Evolutionary conservation across 2,113 vertebrate species (phyloP).

Genomic region (Alouatta palliata): DNA sequence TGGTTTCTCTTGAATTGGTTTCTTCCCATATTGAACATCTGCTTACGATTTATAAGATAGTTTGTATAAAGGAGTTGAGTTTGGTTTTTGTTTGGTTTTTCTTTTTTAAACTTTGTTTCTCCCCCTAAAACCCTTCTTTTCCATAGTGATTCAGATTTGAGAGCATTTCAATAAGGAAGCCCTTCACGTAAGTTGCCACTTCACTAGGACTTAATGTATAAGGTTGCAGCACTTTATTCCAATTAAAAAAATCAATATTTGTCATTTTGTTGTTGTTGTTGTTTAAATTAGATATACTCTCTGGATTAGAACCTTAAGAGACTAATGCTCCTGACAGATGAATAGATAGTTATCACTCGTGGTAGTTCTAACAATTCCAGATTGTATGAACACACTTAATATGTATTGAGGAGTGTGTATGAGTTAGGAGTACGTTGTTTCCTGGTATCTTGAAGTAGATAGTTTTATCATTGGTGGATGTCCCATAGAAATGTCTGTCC

Average conservation of each 20-base stretch:
- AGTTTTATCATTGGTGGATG: not conserved
- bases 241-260: constrained; percentile 90
- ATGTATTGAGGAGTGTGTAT: not conserved
- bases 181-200: constrained; percentile 92
- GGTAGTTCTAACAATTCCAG: not conserved
- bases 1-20: constrained; percentile 84
- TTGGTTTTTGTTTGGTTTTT: not conserved
- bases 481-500: not conserved
- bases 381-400: not conserved
- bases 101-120: constrained; percentile 4
- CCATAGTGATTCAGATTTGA: constrained; percentile 84
- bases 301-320: constrained; percentile 75
- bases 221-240: constrained; percentile 94
- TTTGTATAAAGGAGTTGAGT: constrained; percentile 77
- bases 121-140: constrained; percentile 55
- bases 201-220: constrained; percentile 90
- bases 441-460: not conserved
- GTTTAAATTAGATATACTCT: constrained; percentile 75
- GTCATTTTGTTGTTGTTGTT: constrained; percentile 83
- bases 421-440: constrained; percentile 16
- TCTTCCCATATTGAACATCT: constrained; percentile 78
- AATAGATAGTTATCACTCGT: not conserved
- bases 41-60: constrained; percentile 80
- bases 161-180: constrained; percentile 90
- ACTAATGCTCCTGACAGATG: constrained; percentile 45